A percentile compares a stretch with the other conserved stretches of the same genome.
Evolutionary conservation across 2,888 invertebrate genomes (phyloP).

Genomic region (Hartigia nigra): DNA sequence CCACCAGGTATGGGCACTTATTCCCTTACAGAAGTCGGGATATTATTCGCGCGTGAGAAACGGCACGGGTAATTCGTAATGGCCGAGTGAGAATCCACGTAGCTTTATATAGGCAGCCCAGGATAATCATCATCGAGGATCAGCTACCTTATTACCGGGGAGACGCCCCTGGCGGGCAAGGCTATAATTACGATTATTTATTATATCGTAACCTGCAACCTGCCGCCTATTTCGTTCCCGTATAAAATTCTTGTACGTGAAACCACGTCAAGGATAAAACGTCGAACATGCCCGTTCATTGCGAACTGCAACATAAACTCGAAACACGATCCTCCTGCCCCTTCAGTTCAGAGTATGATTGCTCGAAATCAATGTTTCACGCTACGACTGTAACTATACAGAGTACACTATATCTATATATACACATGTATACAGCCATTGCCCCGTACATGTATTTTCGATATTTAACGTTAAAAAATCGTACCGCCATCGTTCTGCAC

Average conservation of each 20-base stretch:
- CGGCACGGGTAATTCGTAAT: neutral
- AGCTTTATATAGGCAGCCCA: neutral
- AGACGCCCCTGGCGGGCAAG: constrained; percentile 4
- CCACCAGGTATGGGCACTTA: neutral
- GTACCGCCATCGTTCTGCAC: neutral
- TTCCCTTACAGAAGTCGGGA: neutral
- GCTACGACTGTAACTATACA: too few species aligned
- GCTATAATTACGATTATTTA: constrained; percentile 13
- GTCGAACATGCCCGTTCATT: neutral
- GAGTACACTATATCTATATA: neutral
- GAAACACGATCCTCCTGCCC: neutral
- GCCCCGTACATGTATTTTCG: neutral
- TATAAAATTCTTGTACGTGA: neutral
- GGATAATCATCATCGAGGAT: constrained; percentile 8
- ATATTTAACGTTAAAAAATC: neutral
- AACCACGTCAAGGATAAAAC: constrained; percentile 2
- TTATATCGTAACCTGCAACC: constrained; percentile 1
- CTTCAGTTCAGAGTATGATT: neutral
- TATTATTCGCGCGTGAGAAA: neutral
- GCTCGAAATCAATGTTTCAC: neutral
- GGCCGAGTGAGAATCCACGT: neutral
- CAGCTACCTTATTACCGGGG: constrained; percentile 11
- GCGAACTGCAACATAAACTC: neutral
- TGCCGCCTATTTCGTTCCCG: neutral
- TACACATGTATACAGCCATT: neutral